Evolutionary conservation across 2,888 invertebrate species (phyloP).

Genomic region (Patella depressa): DNA sequence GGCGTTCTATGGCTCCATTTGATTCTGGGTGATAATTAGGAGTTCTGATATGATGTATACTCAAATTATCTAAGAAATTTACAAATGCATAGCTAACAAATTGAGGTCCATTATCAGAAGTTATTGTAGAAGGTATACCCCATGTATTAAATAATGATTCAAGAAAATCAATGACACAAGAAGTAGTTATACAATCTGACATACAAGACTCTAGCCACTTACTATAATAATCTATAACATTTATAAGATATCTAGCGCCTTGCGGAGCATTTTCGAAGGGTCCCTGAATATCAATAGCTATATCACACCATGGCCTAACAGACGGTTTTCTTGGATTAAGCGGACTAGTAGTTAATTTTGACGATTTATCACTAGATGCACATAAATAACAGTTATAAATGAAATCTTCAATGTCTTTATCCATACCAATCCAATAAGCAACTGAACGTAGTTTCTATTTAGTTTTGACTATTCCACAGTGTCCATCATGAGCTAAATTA

Average conservation of each 20-base stretch:
- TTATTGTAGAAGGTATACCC: neutral
- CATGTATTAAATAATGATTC: neutral
- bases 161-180: neutral
- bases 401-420: neutral
- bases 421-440: slow-evolving; percentile 25
- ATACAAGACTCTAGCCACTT: slow-evolving; percentile 6
- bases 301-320: neutral
- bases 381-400: neutral
- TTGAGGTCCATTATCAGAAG: slow-evolving; percentile 2
- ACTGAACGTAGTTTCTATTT: slow-evolving; percentile 18
- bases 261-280: neutral
- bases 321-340: neutral
- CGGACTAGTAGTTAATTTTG: neutral
- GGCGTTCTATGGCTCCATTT: neutral
- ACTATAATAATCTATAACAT: neutral
- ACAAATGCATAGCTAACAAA: neutral
- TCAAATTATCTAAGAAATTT: neutral
- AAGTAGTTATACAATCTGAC: neutral
- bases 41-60: neutral
- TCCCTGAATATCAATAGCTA: neutral
- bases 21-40: neutral
- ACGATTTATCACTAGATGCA: neutral
- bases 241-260: neutral
- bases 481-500: neutral
- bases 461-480: slow-evolving; percentile 22